These are phyloP conservation scores for Gambelia wislizenii DNA, from an alignment of 2,797 vertebrate genomes.

Conservation along the genomic window DNA sequence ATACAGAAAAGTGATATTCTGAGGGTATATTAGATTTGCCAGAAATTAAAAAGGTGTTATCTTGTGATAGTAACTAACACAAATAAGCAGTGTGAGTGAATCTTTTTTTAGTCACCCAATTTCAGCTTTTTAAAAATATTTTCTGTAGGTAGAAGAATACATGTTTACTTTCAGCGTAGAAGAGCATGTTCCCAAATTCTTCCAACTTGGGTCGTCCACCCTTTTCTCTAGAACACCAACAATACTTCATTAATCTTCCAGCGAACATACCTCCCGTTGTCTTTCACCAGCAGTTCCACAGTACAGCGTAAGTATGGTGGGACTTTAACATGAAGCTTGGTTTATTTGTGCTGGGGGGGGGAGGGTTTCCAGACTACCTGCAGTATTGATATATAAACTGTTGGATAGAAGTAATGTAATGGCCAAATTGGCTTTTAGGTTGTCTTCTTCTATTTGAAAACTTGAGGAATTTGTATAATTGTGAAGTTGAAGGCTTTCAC, in stretches of 20 bases:
- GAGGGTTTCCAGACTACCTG: background rate
- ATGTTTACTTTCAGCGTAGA: conserved; percentile 76
- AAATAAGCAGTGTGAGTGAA: background rate
- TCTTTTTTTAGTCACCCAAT: conserved; percentile 4
- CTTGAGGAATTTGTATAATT: conserved; percentile 1
- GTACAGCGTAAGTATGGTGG: conserved; percentile 77
- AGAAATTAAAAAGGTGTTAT: background rate
- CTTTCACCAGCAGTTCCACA: conserved; percentile 75
- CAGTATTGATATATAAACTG: background rate
- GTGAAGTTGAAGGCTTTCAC: background rate
- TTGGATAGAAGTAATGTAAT: background rate
- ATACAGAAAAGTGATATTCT: background rate
- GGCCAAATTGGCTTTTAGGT: background rate
- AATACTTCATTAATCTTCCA: conserved; percentile 59
- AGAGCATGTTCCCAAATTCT: conserved; percentile 85
- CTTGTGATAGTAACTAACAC: background rate
- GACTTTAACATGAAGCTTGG: conserved; percentile 4
- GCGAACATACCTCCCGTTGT: conserved; percentile 58
- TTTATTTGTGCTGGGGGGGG: background rate
- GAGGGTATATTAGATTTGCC: conserved; percentile 14
- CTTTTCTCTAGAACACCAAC: conserved; percentile 73
- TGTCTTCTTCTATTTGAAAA: background rate
- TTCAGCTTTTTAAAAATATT: background rate
- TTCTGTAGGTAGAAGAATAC: conserved; percentile 73
- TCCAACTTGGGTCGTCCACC: conserved; percentile 76